Evolutionary conservation across 1,140 invertebrate species (phyloP).

Genomic region (Nebria ingens): DNA sequence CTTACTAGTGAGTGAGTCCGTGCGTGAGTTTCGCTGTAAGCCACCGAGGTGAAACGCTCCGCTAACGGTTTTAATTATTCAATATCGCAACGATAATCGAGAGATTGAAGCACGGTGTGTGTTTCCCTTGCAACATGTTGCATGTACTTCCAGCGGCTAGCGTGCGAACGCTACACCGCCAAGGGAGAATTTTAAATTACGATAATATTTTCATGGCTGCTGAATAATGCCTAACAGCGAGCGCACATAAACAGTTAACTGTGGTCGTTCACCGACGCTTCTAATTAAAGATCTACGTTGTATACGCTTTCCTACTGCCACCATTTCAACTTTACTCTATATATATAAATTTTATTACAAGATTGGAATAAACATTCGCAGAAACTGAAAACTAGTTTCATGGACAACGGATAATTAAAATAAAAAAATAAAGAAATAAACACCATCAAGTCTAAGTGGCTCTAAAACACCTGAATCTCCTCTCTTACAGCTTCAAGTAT

Average conservation of each 20-base stretch:
- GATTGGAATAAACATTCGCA: no score
- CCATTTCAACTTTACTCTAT: no score
- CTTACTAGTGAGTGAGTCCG: no score
- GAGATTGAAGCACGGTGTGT: neutral
- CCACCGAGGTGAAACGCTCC: neutral
- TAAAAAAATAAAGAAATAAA: no score
- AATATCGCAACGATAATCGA: neutral
- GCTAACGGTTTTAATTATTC: neutral
- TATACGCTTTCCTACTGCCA: no score
- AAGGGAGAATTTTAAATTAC: slow-evolving; percentile 1
- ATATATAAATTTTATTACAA: no score
- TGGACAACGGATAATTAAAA: no score
- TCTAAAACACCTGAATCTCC: no score
- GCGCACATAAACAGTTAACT: neutral
- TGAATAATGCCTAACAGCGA: neutral
- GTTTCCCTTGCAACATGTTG: neutral
- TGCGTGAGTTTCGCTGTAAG: slow-evolving; percentile 14
- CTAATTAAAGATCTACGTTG: neutral
- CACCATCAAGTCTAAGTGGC: no score
- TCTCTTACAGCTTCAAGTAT: no score
- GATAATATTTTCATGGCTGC: neutral
- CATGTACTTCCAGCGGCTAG: neutral
- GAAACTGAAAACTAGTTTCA: no score
- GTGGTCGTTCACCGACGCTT: neutral
- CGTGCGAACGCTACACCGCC: neutral